A percentile compares a stretch with the other conserved stretches of the same genome.
Evolutionary conservation across 2,888 invertebrate species (phyloP).

Genomic region (Ennomos erosarius): DNA sequence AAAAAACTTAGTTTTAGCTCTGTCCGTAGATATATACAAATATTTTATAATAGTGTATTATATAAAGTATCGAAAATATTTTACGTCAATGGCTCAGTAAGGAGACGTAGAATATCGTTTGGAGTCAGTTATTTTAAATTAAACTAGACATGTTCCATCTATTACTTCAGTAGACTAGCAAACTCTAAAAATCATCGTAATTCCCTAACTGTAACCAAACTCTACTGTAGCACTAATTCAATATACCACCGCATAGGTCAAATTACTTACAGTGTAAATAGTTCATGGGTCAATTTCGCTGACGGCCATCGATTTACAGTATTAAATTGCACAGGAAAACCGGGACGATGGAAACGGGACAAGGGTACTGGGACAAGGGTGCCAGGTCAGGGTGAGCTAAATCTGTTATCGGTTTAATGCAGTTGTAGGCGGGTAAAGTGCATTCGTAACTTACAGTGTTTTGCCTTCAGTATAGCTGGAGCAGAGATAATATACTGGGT

Average conservation of each 20-base stretch:
- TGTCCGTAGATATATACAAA: too few species aligned
- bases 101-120: too few species aligned
- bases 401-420: conserved; percentile 60
- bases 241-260: conserved; percentile 14
- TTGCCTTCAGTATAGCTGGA: background rate
- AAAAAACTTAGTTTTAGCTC: too few species aligned
- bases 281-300: conserved; percentile 18
- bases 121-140: too few species aligned
- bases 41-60: too few species aligned
- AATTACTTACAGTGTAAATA: conserved; percentile 18
- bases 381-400: conserved; percentile 53
- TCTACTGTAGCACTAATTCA: conserved; percentile 5
- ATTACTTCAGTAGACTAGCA: too few species aligned
- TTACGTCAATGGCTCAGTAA: too few species aligned
- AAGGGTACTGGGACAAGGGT: conserved; percentile 36
- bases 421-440: conserved; percentile 48
- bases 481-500: too few species aligned
- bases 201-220: conserved; percentile 2
- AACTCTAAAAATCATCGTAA: background rate
- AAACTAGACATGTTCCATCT: too few species aligned
- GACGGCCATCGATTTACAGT: background rate
- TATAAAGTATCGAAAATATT: too few species aligned
- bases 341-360: conserved; percentile 5
- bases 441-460: conserved; percentile 14
- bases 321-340: background rate